A percentile compares a stretch with the other conserved stretches of the same genome.
Conservation (phyloP, 53 echinoderm and acorn worm genomes). For the Crossaster papposus region DNA sequence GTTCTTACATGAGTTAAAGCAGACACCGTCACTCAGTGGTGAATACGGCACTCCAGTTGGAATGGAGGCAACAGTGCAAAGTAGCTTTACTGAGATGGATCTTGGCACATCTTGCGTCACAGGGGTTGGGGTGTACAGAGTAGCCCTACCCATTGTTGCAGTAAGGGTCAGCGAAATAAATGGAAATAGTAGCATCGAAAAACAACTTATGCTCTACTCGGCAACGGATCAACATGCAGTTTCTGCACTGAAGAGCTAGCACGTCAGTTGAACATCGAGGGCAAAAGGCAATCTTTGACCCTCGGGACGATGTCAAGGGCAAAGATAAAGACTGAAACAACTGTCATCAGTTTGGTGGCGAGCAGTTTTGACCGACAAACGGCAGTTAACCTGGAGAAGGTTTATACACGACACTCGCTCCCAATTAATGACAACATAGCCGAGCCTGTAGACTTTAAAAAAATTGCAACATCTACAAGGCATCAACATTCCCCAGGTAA, state of each 20-base stretch:
- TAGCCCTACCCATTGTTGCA: conserved; percentile 47
- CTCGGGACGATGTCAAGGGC: conserved; percentile 11
- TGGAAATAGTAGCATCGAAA: conserved; percentile 13
- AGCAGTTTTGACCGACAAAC: background rate
- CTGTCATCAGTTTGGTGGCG: conserved; percentile 18
- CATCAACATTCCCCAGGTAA: too few relatives aligned
- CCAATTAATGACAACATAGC: too few relatives aligned
- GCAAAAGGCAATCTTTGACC: conserved; percentile 14
- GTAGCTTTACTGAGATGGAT: conserved; percentile 12
- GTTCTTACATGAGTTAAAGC: conserved; percentile 3
- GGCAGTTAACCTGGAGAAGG: background rate
- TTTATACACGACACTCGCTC: too few relatives aligned
- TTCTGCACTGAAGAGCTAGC: conserved; percentile 7
- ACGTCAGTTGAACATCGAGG: background rate
- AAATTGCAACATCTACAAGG: too few relatives aligned
- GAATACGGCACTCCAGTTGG: background rate
- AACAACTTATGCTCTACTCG: conserved; percentile 11
- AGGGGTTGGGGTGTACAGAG: conserved; percentile 50
- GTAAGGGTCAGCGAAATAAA: conserved; percentile 17
- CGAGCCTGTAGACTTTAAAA: too few relatives aligned
- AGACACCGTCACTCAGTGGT: background rate
- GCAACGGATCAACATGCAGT: background rate
- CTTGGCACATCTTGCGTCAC: conserved; percentile 22
- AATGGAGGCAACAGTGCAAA: background rate
- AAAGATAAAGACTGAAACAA: conserved; percentile 8